Conservation (phyloP, 2,797 vertebrate species). For the Molossus alvarezi region DNA sequence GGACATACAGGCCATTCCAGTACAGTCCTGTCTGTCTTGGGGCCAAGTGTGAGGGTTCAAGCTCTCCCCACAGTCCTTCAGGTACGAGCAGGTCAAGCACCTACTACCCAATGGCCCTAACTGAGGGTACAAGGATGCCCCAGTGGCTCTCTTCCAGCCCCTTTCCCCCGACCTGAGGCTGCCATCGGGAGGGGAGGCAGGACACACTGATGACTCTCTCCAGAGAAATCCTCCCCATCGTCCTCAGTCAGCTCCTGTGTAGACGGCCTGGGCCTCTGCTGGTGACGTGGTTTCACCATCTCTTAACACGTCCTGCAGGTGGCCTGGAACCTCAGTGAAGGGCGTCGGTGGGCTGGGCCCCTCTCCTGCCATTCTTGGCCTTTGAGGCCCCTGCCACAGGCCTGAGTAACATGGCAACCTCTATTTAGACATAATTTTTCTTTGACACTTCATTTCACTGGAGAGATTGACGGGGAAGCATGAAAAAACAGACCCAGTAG, state of each 20-base stretch:
- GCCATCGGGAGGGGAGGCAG: background rate
- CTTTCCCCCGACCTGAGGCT: background rate
- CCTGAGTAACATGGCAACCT: background rate
- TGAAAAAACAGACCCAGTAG: background rate
- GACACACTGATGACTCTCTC: background rate
- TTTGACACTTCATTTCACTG: background rate
- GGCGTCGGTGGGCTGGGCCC: background rate
- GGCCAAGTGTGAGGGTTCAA: background rate
- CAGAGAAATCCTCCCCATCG: rapidly evolving
- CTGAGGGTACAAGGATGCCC: background rate
- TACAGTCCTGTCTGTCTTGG: background rate
- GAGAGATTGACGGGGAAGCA: background rate
- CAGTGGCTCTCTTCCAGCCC: background rate
- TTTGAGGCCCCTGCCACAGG: background rate
- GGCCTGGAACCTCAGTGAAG: background rate
- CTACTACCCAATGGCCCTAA: background rate
- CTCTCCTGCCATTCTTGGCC: background rate
- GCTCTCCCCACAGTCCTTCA: background rate
- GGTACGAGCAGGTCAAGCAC: background rate
- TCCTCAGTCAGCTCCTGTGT: too few species aligned
- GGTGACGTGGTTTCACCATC: background rate
- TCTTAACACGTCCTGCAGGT: background rate
- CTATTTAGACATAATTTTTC: background rate
- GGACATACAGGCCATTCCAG: background rate
- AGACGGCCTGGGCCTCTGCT: background rate